Percentiles rank a stretch among this genome's conserved stretches.
Evolutionary conservation across 2,113 vertebrate species (phyloP).

Genomic region (Silurus asotus): DNA sequence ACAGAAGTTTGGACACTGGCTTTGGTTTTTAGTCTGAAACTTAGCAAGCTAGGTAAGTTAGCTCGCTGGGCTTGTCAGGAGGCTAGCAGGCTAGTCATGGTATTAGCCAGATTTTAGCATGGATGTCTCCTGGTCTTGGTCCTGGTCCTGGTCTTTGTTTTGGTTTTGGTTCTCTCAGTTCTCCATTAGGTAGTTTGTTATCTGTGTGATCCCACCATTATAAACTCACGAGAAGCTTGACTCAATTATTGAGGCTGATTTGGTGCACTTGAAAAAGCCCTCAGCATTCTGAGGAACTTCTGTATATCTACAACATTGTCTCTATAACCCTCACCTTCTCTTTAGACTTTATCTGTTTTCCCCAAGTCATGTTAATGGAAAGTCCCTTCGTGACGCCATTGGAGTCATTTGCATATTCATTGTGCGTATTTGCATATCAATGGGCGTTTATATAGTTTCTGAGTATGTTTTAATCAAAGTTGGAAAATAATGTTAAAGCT

Average conservation of each 20-base stretch:
- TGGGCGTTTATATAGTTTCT: not conserved
- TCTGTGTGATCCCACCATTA: not conserved
- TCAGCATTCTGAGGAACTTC: not conserved
- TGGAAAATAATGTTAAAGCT: not conserved
- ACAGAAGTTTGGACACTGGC: not conserved
- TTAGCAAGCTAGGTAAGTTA: slow-evolving; percentile 21
- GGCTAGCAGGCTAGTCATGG: not conserved
- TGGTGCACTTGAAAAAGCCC: too few relatives aligned
- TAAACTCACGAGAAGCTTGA: not conserved
- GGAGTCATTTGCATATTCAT: not conserved
- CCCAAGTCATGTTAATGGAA: not conserved
- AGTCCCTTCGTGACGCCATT: not conserved
- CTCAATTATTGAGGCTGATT: not conserved
- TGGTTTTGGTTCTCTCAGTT: not conserved
- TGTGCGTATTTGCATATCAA: not conserved
- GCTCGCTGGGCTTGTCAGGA: not conserved
- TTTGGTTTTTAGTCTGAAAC: not conserved
- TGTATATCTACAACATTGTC: not conserved
- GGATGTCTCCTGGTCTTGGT: not conserved
- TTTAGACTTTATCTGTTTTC: not conserved
- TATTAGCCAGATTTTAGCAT: not conserved
- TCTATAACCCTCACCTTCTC: not conserved
- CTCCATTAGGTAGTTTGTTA: not conserved
- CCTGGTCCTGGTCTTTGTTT: not conserved
- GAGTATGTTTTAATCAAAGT: not conserved